These are phyloP conservation scores for Anticlea derivata DNA, from an alignment of 2,888 invertebrate species.

Conservation along the genomic window DNA sequence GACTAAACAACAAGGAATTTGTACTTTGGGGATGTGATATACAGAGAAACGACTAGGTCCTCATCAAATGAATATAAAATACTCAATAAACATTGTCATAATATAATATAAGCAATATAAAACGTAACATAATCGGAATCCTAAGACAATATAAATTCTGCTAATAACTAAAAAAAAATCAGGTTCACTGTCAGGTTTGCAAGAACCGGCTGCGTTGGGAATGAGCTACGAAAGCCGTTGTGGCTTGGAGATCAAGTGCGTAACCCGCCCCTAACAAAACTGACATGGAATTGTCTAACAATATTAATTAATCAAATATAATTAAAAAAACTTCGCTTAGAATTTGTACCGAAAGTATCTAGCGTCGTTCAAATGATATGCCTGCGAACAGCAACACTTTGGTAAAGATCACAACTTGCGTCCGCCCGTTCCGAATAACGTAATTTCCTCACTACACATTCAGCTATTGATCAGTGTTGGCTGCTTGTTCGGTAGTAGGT, in stretches of 20 bases:
- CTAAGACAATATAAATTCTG: constrained; percentile 81
- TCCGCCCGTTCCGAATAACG: constrained; percentile 56
- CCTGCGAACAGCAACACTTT: constrained; percentile 80
- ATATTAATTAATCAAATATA: constrained; percentile 76
- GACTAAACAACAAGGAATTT: constrained; percentile 85
- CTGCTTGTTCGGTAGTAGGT: constrained; percentile 71
- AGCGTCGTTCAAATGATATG: constrained; percentile 81
- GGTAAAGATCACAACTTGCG: constrained; percentile 71
- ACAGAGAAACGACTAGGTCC: constrained; percentile 84
- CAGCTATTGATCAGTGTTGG: constrained; percentile 70
- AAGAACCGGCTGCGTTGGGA: constrained; percentile 50
- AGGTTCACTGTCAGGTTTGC: constrained; percentile 61
- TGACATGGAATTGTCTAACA: constrained; percentile 77
- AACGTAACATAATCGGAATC: constrained; percentile 83
- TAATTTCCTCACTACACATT: constrained; percentile 75
- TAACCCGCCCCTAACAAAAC: constrained; percentile 59
- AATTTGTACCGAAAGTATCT: constrained; percentile 79
- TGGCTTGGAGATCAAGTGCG: constrained; percentile 45
- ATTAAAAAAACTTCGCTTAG: constrained; percentile 75
- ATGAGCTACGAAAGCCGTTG: constrained; percentile 50
- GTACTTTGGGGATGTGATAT: constrained; percentile 85
- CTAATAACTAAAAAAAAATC: constrained; percentile 81
- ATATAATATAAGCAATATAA: constrained; percentile 84
- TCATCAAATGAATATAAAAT: constrained; percentile 83
- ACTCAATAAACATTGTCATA: constrained; percentile 83